Conservation (phyloP, 2,113 vertebrate species). For the Clupea harengus region DNA sequence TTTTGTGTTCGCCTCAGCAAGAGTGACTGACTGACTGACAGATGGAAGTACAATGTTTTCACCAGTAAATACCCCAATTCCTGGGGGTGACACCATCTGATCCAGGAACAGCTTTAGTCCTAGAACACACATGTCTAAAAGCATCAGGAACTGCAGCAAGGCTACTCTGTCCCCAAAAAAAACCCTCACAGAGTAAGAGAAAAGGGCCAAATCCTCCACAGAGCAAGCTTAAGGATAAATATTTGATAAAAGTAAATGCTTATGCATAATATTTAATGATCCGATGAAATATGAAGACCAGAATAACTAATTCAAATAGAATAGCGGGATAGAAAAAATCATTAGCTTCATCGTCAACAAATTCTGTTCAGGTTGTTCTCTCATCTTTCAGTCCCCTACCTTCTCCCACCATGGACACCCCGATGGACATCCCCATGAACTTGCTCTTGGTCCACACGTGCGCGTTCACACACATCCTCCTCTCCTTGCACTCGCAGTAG, state of each 20-base stretch:
- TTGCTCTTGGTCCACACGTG: conserved; percentile 96
- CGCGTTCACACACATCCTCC: conserved; percentile 81
- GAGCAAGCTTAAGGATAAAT: not conserved
- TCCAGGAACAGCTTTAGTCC: not conserved
- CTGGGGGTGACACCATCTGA: not conserved
- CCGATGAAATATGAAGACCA: not conserved
- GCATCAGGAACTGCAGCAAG: not conserved
- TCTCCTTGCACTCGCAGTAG: conserved; percentile 92
- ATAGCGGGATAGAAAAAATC: too few relatives aligned
- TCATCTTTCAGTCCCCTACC: conserved; percentile 62
- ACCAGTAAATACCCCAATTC: conserved; percentile 14
- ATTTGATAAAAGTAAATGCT: too few relatives aligned
- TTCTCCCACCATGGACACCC: conserved; percentile 92
- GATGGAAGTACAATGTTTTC: conserved; percentile 21
- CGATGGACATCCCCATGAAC: conserved; percentile 93
- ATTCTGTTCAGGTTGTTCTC: not conserved
- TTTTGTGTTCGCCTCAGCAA: not conserved
- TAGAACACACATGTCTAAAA: not conserved
- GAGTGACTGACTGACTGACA: conserved; percentile 19
- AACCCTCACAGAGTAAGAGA: not conserved
- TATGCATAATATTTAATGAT: not conserved
- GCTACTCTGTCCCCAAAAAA: not conserved
- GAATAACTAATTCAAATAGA: not conserved
- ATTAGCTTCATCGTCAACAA: too few relatives aligned
- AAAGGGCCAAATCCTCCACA: not conserved